Evolutionary conservation across 2,888 invertebrate species (phyloP), one percentile per base, ranked within the genome.

Genomic region (Amphipoea lucens): DNA sequence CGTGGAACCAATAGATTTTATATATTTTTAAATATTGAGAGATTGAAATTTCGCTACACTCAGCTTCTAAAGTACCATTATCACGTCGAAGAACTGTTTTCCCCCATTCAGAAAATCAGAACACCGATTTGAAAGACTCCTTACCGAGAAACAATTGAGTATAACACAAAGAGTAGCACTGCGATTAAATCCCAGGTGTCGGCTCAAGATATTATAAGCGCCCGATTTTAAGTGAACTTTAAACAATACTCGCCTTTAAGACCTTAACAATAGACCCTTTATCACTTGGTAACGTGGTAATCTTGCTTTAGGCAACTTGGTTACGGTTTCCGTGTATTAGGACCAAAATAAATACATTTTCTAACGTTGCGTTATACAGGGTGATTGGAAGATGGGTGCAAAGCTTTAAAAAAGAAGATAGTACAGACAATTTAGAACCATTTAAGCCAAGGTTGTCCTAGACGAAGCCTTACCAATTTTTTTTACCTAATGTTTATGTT

Each of bases 241-340:
- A 90, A 92, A 95, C 95, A 94, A 95, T 94, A 90, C 92, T 87
- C 88, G 82, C 82, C 85, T 89, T 88, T 89, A 90, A 89, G 87
- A 87, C 90, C 89, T 79, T 88, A 90, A 95, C 94, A 94, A 95
- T 94, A 90, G 93, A 84, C 90, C 79, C 85, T 88, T 88, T 86
- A 89, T 89, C 91, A 91, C 92, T 93, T 94, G 94, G 93, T 93
- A 92, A 90, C 90, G 91, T 84, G 83, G 90, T 94, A 94, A 94
- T 95, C 94, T 92, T 90, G 78, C 91, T 91, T 91, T 87, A 85
- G 85, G 84, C 75, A 83, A 69, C 29, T 68, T 40, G 74, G 74
- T 74, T 77, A 83, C 36, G 68, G 74, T 60, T 66, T 45, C 14
- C 63, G 77, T 72, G 40, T 36, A 45, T 76, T 11, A 65, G 63